Conservation (phyloP, 2,888 invertebrate species). For the Liposcelis brunnea region DNA sequence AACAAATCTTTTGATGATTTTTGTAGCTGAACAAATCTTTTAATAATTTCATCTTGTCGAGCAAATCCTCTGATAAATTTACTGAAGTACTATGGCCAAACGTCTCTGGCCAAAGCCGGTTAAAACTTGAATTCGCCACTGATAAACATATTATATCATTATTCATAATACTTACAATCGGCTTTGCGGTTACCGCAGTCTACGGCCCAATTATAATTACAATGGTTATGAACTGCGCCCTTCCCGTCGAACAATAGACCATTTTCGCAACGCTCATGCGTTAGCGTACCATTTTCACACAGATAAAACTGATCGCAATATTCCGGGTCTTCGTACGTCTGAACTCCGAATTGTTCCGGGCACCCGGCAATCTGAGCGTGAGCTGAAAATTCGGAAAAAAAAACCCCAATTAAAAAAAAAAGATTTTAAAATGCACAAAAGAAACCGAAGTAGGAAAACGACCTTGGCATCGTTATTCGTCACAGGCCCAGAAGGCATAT, state of each 20-base stretch:
- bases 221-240: constrained; percentile 77
- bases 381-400: constrained; percentile 28
- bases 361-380: constrained; percentile 44
- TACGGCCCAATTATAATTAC: constrained; percentile 88
- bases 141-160: no score
- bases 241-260: constrained; percentile 82
- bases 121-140: no score
- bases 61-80: no score
- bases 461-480: no score
- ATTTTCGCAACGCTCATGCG: constrained; percentile 80
- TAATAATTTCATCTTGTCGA: no score
- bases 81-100: no score
- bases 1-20: no score
- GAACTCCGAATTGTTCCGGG: constrained; percentile 62
- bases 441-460: background rate
- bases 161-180: constrained; percentile 44
- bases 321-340: constrained; percentile 74
- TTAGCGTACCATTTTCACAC: constrained; percentile 78
- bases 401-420: constrained; percentile 13
- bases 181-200: constrained; percentile 66
- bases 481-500: no score
- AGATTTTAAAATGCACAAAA: constrained; percentile 8
- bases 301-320: constrained; percentile 79
- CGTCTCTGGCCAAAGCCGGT: no score
- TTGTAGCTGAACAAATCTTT: no score